Base-by-base conservation (phyloP, 2,888 invertebrate genomes). In the Diarsia brunnea region DNA sequence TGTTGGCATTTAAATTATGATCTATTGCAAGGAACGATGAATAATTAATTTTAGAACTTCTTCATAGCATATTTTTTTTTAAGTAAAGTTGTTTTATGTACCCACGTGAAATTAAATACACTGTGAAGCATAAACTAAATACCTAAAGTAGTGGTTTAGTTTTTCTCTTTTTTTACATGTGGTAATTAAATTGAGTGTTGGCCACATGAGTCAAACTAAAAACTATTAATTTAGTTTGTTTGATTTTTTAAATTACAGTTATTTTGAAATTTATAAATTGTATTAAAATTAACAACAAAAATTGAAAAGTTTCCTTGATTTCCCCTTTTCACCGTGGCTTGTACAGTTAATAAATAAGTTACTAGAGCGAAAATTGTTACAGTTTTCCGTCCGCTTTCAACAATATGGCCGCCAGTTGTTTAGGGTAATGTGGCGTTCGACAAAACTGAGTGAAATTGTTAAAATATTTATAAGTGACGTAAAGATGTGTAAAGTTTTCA, bases 331-430 rank as follows among this genome's bases (percentile, higher is more conserved):
- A 45, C 51, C 58, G 58, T 67, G 58, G 14, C 68, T 75, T 12
- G 38, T 75, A 24, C 55, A 65, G 61, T 24, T 65, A 68, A 75
- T 71, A 53, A 84, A 88, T 86, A 86, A 86, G 88, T 84, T 84
- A 79, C 88, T 87, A 87, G 87, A 81, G 84, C 90, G 90, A 90
- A 90, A 88, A 90, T 89, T 91, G 89, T 89, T 91, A 87, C 85
- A 90, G 90, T 89, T 93, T 95, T 95, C 95, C 95, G 95, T 94
- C 95, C 93, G 95, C 92, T 94, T 94, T 94, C 93, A 94, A 94
- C 95, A 96, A 96, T 95, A 96, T 96, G 96, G 96, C 96, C 94
- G 96, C 96, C 95, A 95, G 95, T 96, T 95, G 96, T 96, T 96
- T 96, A 95, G 96, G 95, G 96, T 96, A 96, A 96, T 96, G 96